Evolutionary conservation across 2,113 vertebrate genomes (phyloP).

Genomic region (Meles meles): DNA sequence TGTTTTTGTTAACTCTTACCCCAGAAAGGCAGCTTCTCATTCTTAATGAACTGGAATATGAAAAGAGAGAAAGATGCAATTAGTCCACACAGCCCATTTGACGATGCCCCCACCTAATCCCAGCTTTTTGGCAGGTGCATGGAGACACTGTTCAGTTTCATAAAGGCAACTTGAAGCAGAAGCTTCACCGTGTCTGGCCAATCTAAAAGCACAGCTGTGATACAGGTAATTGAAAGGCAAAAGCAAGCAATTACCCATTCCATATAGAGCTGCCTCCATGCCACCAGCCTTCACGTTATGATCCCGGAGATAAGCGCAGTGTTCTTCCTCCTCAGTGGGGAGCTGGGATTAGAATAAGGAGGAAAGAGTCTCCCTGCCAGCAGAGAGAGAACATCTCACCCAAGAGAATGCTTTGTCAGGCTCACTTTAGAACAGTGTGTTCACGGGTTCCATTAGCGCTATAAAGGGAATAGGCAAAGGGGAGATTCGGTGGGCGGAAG

Average conservation of each 20-base stretch:
- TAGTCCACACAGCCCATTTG: background rate
- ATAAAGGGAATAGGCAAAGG: background rate
- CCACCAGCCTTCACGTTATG: background rate
- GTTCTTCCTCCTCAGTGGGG: background rate
- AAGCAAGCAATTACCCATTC: slow-evolving; percentile 56
- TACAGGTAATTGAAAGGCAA: slow-evolving; percentile 63
- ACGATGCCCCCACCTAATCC: too few species aligned
- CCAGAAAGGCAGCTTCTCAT: background rate
- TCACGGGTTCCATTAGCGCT: background rate
- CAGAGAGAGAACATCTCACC: slow-evolving; percentile 29
- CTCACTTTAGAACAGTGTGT: background rate
- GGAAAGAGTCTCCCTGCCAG: background rate
- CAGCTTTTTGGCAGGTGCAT: background rate
- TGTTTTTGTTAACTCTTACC: background rate
- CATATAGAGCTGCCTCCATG: slow-evolving; percentile 40
- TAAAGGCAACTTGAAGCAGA: slow-evolving; percentile 11
- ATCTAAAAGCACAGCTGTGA: slow-evolving; percentile 60
- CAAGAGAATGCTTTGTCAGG: background rate
- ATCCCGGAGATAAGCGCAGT: background rate
- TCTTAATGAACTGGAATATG: background rate
- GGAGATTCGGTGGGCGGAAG: background rate
- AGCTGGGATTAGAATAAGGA: background rate
- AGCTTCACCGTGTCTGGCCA: slow-evolving; percentile 27
- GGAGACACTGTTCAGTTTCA: background rate
- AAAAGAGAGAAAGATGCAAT: background rate